Evolutionary conservation across 2,888 invertebrate genomes (phyloP).

Genomic region (Limnephilus auricula): DNA sequence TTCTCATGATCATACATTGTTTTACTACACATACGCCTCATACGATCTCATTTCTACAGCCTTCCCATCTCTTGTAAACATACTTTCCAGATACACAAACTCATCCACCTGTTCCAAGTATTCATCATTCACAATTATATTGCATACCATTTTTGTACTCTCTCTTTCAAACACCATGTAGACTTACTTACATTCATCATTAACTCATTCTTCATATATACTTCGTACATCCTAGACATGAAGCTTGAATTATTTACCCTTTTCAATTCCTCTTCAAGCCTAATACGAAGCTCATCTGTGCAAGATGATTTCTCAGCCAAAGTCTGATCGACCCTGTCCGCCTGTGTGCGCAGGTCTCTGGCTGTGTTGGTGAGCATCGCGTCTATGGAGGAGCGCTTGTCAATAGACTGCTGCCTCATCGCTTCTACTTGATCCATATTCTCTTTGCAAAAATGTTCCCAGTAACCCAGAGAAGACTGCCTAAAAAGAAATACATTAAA

Average conservation of each 20-base stretch:
- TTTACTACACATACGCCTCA: too few species aligned
- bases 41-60: too few species aligned
- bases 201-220: too few species aligned
- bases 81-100: too few species aligned
- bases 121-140: too few species aligned
- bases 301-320: slow-evolving; percentile 86
- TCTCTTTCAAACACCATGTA: too few species aligned
- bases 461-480: slow-evolving; percentile 88
- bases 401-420: slow-evolving; percentile 85
- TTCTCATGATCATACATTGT: too few species aligned
- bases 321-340: slow-evolving; percentile 88
- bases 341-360: slow-evolving; percentile 88
- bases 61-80: too few species aligned
- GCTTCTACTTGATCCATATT: slow-evolving; percentile 86
- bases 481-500: slow-evolving; percentile 70
- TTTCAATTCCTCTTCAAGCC: slow-evolving; percentile 83
- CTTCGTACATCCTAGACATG: too few species aligned
- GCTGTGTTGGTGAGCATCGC: slow-evolving; percentile 87
- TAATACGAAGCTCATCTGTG: slow-evolving; percentile 84
- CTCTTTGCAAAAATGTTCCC: slow-evolving; percentile 90
- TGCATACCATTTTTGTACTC: too few species aligned
- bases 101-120: too few species aligned
- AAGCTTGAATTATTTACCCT: slow-evolving; percentile 66
- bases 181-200: too few species aligned
- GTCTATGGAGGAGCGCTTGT: slow-evolving; percentile 84